Evolutionary conservation across 2,113 vertebrate species (phyloP).

Genomic region (Glaucidium brasilianum): DNA sequence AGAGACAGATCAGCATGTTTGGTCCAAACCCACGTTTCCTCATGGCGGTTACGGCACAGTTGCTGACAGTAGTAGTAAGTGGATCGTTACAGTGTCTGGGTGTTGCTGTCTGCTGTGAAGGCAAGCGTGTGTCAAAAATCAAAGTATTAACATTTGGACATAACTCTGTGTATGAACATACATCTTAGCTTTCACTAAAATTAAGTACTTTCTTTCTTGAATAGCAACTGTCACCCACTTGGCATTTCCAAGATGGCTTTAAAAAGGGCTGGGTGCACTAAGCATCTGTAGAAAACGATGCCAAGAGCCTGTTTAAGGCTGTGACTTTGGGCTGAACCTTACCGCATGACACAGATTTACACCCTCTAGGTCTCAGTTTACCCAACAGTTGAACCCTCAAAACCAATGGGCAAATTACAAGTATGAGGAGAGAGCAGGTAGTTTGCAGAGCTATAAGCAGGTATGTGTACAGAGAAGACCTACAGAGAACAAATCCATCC

Average conservation of each 20-base stretch:
- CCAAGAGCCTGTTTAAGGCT: not conserved
- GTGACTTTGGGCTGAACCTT: not conserved
- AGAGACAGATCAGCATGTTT: not conserved
- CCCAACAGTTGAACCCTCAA: not conserved
- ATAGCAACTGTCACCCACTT: not conserved
- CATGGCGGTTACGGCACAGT: fast-evolving
- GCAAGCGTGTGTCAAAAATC: not conserved
- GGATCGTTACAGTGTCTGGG: not conserved
- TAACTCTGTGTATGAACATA: not conserved
- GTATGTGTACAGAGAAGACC: not conserved
- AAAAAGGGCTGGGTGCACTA: not conserved
- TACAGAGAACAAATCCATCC: not conserved
- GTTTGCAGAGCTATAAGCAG: not conserved
- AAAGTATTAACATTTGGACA: not conserved
- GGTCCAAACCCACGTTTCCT: not conserved
- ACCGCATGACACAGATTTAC: fast-evolving
- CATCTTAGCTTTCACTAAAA: not conserved
- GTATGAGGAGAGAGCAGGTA: not conserved
- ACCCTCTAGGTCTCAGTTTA: not conserved
- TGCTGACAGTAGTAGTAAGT: not conserved
- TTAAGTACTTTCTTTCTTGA: not conserved
- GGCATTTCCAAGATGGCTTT: not conserved
- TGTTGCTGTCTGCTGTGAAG: not conserved
- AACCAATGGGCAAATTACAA: not conserved
- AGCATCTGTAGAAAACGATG: not conserved